Conservation (phyloP, 2,888 invertebrate genomes). For the Nudaria mundana region DNA sequence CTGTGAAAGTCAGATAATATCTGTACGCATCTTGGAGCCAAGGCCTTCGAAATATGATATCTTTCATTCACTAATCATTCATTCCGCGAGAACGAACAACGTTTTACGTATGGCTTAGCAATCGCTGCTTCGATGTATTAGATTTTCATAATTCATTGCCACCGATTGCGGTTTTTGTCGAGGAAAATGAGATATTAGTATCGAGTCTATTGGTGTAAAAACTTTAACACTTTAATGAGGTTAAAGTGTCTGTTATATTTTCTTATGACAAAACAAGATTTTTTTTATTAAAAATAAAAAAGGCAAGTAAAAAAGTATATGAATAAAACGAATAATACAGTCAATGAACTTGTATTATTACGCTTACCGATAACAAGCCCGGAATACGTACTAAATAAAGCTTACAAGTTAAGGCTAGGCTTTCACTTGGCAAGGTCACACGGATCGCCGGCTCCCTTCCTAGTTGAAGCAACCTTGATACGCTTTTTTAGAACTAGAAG, state of each 20-base stretch:
- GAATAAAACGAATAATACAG: conserved; percentile 5
- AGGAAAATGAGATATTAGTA: conserved; percentile 2
- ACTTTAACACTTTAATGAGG: too few species aligned
- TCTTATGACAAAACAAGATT: too few species aligned
- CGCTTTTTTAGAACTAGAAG: conserved; percentile 31
- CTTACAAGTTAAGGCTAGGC: conserved; percentile 24
- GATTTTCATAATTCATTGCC: conserved; percentile 40
- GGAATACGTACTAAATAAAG: conserved; percentile 16
- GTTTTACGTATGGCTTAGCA: conserved; percentile 64
- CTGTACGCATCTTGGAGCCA: conserved; percentile 17
- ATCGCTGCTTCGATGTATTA: conserved; percentile 41
- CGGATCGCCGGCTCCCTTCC: conserved; percentile 29
- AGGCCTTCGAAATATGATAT: conserved; percentile 55
- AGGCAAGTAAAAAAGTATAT: neutral
- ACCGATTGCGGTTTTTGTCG: conserved; percentile 8
- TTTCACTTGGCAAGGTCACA: conserved; percentile 32
- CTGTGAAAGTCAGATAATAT: conserved; percentile 29
- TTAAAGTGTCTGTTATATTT: too few species aligned
- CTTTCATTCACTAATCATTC: conserved; percentile 64
- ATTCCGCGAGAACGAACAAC: conserved; percentile 56
- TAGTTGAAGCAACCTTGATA: conserved; percentile 33
- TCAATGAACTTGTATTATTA: conserved; percentile 9
- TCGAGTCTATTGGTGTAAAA: too few species aligned
- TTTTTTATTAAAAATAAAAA: too few species aligned
- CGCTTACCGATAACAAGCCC: conserved; percentile 5